Evolutionary conservation across 2,888 invertebrate genomes (phyloP).

Genomic region (Dynastes hyllus): DNA sequence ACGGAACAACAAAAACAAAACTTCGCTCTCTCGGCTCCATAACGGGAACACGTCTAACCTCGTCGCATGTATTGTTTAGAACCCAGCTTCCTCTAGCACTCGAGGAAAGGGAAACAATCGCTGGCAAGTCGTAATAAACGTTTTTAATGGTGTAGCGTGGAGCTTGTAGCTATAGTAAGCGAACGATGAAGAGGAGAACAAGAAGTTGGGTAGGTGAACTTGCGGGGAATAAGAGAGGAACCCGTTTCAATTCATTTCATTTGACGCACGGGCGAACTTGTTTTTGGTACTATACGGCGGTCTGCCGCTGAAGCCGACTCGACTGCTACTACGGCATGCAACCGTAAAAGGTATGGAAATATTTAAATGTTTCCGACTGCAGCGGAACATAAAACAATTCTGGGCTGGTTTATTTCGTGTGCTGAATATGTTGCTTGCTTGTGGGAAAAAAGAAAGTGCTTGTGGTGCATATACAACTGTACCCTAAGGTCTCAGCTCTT

Average conservation of each 20-base stretch:
- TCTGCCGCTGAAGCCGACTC: too few relatives aligned
- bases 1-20: background rate
- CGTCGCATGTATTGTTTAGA: background rate
- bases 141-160: background rate
- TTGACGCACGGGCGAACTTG: slow-evolving; percentile 17
- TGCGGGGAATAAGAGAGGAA: background rate
- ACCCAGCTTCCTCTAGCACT: background rate
- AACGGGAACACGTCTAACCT: slow-evolving; percentile 11
- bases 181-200: too few relatives aligned
- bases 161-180: too few relatives aligned
- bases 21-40: background rate
- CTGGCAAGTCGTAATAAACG: slow-evolving; percentile 10
- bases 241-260: slow-evolving; percentile 11
- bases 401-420: background rate
- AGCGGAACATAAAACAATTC: slow-evolving; percentile 26
- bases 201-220: too few relatives aligned
- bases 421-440: background rate
- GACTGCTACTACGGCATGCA: background rate
- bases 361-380: slow-evolving; percentile 40
- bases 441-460: too few relatives aligned
- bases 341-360: slow-evolving; percentile 35
- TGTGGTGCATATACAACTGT: too few relatives aligned
- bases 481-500: too few relatives aligned
- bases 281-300: background rate
- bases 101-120: slow-evolving; percentile 2